phyloP scores from a whole-genome alignment of 2,797 vertebrate species.

The Dendrocincla tyrannina region DNA sequence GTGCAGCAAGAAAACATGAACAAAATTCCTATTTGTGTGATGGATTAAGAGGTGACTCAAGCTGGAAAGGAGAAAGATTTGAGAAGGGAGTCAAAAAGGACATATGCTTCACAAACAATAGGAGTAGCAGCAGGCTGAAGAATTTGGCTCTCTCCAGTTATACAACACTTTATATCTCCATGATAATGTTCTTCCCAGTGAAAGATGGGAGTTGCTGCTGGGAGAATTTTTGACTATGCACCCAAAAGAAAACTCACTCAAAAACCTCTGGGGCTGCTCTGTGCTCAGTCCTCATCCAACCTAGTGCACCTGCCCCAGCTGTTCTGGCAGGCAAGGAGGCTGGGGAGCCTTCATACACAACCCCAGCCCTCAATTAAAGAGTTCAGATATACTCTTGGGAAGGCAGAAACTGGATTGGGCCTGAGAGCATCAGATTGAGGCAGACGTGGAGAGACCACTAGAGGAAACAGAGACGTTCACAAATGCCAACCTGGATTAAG shows the following conservation, averaged over 20 bases:
- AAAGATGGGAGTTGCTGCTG: background rate
- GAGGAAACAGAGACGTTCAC: background rate
- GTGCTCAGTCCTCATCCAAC: background rate
- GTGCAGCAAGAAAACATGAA: background rate
- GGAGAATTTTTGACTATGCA: background rate
- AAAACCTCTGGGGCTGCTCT: background rate
- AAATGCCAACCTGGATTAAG: background rate
- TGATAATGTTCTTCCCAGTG: background rate
- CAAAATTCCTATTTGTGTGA: background rate
- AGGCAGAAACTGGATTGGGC: background rate
- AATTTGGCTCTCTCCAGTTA: background rate
- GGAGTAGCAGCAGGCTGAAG: background rate
- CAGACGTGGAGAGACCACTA: background rate
- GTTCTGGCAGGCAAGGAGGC: accelerated
- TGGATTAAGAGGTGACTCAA: background rate
- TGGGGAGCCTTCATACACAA: accelerated
- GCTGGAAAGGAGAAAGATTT: background rate
- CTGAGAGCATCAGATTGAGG: background rate
- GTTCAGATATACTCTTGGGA: background rate
- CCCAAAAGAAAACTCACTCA: background rate
- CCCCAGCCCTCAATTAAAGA: background rate
- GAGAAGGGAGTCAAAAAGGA: background rate
- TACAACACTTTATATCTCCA: background rate
- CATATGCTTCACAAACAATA: background rate
- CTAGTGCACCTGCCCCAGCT: background rate